Evolutionary conservation across 2,797 vertebrate species (phyloP).

Genomic region (Oophaga sylvatica): DNA sequence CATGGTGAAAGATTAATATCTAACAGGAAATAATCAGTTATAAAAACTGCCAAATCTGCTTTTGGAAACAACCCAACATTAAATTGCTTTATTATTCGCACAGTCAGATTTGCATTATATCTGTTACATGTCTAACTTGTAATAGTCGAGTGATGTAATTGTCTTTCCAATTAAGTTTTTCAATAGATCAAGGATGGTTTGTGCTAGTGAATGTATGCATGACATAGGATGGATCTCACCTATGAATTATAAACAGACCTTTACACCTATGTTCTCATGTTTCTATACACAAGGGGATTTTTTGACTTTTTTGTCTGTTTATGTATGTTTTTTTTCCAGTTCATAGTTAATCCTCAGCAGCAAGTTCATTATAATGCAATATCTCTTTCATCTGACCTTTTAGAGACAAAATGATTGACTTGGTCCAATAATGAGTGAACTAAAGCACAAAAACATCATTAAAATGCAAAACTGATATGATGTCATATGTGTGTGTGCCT

Average conservation of each 20-base stretch:
- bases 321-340: conserved; percentile 34
- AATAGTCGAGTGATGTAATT: not conserved
- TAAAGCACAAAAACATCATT: conserved; percentile 44
- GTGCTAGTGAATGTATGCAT: conserved; percentile 9
- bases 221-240: not conserved
- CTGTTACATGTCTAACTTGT: not conserved
- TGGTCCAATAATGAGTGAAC: not conserved
- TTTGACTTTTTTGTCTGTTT: conserved; percentile 19
- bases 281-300: conserved; percentile 30
- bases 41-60: conserved; percentile 1
- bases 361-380: conserved; percentile 45
- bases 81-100: conserved; percentile 2
- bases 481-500: not conserved
- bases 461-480: conserved; percentile 13
- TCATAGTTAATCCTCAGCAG: not conserved
- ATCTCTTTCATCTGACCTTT: conserved; percentile 51
- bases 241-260: not conserved
- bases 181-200: not conserved
- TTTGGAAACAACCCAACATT: not conserved
- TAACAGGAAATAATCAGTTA: conserved; percentile 9
- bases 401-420: conserved; percentile 27
- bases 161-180: not conserved
- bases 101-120: not conserved
- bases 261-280: not conserved
- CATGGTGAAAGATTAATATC: conserved; percentile 13